These are phyloP conservation scores for Schizopygopsis malacanthus DNA, from an alignment of 2,797 vertebrate species.

Conservation along the genomic window DNA sequence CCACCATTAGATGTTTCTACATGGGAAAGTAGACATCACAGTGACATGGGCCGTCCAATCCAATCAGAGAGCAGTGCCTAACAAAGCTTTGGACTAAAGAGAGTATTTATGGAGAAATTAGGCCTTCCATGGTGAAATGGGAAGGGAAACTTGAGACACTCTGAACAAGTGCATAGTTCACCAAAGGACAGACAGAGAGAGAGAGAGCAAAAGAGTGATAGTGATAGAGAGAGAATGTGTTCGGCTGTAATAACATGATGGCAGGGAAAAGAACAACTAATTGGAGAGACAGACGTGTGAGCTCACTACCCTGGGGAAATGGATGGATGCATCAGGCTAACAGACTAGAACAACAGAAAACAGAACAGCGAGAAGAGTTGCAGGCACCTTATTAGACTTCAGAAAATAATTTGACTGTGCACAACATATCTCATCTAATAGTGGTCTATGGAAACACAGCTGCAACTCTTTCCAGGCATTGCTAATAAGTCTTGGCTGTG, in stretches of 20 bases:
- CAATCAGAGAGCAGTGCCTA: background rate
- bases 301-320: slow-evolving; percentile 41
- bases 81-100: slow-evolving; percentile 12
- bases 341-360: slow-evolving; percentile 25
- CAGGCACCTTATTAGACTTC: slow-evolving; percentile 46
- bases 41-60: background rate
- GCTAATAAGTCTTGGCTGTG: background rate
- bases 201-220: background rate
- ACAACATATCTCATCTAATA: slow-evolving; percentile 17
- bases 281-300: slow-evolving; percentile 44
- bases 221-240: background rate
- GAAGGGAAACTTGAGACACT: background rate
- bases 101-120: slow-evolving; percentile 7
- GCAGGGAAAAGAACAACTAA: slow-evolving; percentile 31
- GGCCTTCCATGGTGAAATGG: background rate
- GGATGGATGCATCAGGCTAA: slow-evolving; percentile 29
- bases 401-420: slow-evolving; percentile 32
- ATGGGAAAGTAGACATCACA: background rate
- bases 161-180: background rate
- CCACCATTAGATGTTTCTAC: background rate
- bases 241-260: background rate
- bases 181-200: background rate
- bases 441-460: slow-evolving; percentile 22
- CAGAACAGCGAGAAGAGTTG: slow-evolving; percentile 23
- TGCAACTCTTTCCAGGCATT: slow-evolving; percentile 9